These are phyloP conservation scores for Microhierax caerulescens DNA, from an alignment of 2,797 vertebrate genomes.

Conservation along the genomic window DNA sequence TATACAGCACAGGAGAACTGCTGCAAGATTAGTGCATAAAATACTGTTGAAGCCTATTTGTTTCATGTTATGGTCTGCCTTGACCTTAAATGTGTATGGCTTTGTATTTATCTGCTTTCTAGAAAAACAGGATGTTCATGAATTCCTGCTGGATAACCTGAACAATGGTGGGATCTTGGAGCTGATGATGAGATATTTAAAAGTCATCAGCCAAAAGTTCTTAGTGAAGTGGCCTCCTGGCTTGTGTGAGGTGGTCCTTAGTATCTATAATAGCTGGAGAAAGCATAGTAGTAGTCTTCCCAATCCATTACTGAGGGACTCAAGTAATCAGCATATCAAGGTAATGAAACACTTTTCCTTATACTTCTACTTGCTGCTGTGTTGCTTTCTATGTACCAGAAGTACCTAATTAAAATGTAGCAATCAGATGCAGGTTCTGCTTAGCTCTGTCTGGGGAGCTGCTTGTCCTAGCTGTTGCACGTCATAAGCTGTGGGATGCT, in stretches of 20 bases:
- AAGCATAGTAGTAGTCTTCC: conserved; percentile 92
- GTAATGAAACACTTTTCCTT: conserved; percentile 60
- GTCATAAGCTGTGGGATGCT: background rate
- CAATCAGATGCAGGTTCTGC: background rate
- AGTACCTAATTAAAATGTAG: background rate
- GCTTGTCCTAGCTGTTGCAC: background rate
- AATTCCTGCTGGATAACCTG: conserved; percentile 87
- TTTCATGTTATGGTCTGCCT: background rate
- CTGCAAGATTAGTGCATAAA: background rate
- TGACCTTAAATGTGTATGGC: accelerated
- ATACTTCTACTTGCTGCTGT: background rate
- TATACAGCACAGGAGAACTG: background rate
- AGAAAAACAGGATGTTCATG: conserved; percentile 93
- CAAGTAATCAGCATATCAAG: conserved; percentile 87
- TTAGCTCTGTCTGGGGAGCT: background rate
- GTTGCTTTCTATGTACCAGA: background rate
- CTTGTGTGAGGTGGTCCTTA: conserved; percentile 86
- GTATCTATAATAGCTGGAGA: conserved; percentile 89
- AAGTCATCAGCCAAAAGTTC: conserved; percentile 89
- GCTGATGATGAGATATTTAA: conserved; percentile 93
- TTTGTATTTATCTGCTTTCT: background rate
- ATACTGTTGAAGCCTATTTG: background rate
- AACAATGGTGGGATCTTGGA: conserved; percentile 92
- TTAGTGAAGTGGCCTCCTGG: conserved; percentile 89
- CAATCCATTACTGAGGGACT: conserved; percentile 91